Evolutionary conservation across 2,888 invertebrate genomes (phyloP).

Genomic region (Bedellia somnulentella): DNA sequence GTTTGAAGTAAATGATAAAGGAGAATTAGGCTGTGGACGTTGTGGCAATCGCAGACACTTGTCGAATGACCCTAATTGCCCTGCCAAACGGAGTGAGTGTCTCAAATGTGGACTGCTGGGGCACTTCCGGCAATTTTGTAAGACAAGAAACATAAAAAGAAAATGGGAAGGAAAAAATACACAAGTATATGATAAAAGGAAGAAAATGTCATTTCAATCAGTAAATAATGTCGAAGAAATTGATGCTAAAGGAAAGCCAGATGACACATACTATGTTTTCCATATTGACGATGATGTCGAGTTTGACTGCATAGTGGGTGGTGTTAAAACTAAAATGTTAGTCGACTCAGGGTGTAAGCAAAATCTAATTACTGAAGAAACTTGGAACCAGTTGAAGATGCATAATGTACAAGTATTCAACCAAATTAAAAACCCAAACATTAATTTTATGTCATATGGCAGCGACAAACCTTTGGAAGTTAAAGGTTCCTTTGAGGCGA

Average conservation of each 20-base stretch:
- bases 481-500: constrained; percentile 4
- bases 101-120: neutral
- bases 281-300: constrained; percentile 1
- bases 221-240: too few relatives aligned
- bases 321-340: constrained; percentile 1
- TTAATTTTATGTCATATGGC: constrained; percentile 7
- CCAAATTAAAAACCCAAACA: constrained; percentile 3
- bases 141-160: neutral
- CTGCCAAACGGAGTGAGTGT: neutral
- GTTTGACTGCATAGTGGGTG: constrained; percentile 1
- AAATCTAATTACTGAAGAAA: constrained; percentile 6
- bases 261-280: neutral
- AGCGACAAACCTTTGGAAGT: constrained; percentile 6
- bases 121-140: neutral
- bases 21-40: neutral
- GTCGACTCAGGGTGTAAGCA: constrained; percentile 3
- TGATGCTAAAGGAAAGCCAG: neutral
- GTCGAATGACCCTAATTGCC: neutral
- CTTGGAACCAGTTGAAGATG: constrained; percentile 3
- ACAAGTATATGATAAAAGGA: neutral
- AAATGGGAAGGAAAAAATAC: neutral
- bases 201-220: neutral
- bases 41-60: neutral
- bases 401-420: neutral
- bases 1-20: neutral